Evolutionary conservation across 2,888 invertebrate genomes (phyloP), one percentile per base, ranked within the genome.

Genomic region (Holacanthella duospinosa): DNA sequence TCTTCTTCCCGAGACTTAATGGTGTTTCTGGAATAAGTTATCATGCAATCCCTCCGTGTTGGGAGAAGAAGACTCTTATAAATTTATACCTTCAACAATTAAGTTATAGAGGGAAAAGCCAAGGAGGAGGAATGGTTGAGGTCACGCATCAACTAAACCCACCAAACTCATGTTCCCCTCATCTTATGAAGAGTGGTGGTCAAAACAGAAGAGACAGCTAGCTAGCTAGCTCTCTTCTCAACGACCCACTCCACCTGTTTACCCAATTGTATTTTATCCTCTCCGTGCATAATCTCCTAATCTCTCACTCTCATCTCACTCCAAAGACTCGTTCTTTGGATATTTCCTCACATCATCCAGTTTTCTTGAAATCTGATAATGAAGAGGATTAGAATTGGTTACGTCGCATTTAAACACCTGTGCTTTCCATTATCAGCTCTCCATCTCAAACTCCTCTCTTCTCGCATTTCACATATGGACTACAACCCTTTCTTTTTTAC

Each of bases 291-390:
- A 16, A 12, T 36, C 36, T 16, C 16, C 16, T 12, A 16, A 36
- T 36, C 36, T 12, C 16, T 16, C 36, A 36, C 16, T 6, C 9
- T 6, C 36, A 12, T 36, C 16, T 36, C 16, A 36, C 16, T n/a
- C n/a, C n/a, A n/a, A n/a, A n/a, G n/a, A n/a, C n/a, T n/a, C n/a
- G n/a, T n/a, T n/a, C n/a, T n/a, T n/a, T n/a, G n/a, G n/a, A 48
- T n/a, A 48, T 21, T 9, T 48, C 48, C 16, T 48, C 16, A 48
- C 48, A 48, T 48, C 48, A 48, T 48, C 48, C n/a, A n/a, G 48
- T 48, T 48, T 48, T 21, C n/a, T 48, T 48, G 48, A 48, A 48
- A 48, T 48, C 48, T 48, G 48, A 48, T 48, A 48, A 48, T 4
- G 36, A 36, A 48, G n/a, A 48, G 48, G 48, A 48, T 48, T 48